A percentile compares a stretch with the other conserved stretches of the same genome.
These are phyloP conservation scores for Endomychus coccineus DNA, from an alignment of 2,888 invertebrate species.

Conservation along the genomic window DNA sequence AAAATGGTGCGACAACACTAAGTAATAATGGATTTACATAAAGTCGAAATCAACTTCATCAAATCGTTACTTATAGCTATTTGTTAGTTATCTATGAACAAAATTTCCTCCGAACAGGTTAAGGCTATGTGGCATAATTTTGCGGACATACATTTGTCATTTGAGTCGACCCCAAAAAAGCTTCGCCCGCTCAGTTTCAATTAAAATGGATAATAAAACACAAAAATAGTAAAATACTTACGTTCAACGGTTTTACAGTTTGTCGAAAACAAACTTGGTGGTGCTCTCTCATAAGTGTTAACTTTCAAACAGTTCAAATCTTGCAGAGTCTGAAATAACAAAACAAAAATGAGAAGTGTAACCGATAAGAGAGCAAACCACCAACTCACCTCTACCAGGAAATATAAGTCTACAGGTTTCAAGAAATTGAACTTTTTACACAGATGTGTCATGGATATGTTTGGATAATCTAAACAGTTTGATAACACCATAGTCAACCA, in stretches of 20 bases:
- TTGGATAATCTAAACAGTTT: slow-evolving; percentile 57
- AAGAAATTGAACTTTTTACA: slow-evolving; percentile 56
- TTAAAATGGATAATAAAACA: background rate
- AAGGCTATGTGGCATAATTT: too few relatives aligned
- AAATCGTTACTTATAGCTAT: too few relatives aligned
- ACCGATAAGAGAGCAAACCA: background rate
- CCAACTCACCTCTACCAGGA: slow-evolving; percentile 51
- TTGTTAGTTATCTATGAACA: too few relatives aligned
- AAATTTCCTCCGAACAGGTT: too few relatives aligned
- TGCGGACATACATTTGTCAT: too few relatives aligned
- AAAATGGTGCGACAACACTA: too few relatives aligned
- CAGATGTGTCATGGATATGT: slow-evolving; percentile 48
- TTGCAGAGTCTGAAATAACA: slow-evolving; percentile 10
- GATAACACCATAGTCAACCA: slow-evolving; percentile 61
- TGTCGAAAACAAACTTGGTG: background rate
- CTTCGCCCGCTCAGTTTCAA: too few relatives aligned
- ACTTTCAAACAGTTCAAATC: slow-evolving; percentile 12
- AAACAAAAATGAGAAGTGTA: background rate
- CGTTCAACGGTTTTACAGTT: background rate
- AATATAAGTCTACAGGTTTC: slow-evolving; percentile 56
- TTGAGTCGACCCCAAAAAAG: too few relatives aligned
- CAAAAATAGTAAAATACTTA: slow-evolving; percentile 9
- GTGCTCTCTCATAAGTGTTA: background rate
- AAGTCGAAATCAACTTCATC: too few relatives aligned
- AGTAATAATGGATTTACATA: too few relatives aligned